phyloP scores from a whole-genome alignment of 2,113 vertebrate genomes.

The Regulus satrapa region DNA sequence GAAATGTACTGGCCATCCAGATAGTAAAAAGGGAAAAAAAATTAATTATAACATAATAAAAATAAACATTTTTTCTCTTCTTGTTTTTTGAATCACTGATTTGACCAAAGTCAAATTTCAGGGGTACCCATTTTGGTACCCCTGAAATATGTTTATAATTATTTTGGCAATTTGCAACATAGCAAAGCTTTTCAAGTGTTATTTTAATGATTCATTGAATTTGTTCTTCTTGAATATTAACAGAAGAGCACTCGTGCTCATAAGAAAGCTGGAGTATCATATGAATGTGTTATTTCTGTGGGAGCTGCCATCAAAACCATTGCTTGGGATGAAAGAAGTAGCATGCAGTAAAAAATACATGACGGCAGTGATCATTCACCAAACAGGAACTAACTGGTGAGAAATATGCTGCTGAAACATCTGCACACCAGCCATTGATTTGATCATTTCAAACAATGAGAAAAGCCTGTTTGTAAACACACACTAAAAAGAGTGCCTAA shows the following conservation, averaged over 20 bases:
- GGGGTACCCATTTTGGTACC: not conserved
- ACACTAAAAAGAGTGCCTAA: not conserved
- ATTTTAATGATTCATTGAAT: not conserved
- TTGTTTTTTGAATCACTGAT: not conserved
- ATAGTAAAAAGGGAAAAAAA: too few relatives aligned
- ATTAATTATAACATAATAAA: too few relatives aligned
- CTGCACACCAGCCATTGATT: not conserved
- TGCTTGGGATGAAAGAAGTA: not conserved
- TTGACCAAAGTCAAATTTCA: not conserved
- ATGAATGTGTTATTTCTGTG: not conserved
- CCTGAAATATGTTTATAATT: not conserved
- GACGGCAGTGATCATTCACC: not conserved
- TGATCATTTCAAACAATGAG: not conserved
- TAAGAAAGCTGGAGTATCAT: not conserved
- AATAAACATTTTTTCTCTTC: too few relatives aligned
- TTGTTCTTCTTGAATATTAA: not conserved
- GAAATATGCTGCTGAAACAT: not conserved
- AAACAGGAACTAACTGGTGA: not conserved
- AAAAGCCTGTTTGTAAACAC: conserved; percentile 10
- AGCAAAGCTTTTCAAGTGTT: not conserved
- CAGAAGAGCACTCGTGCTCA: not conserved
- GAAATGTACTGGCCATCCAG: not conserved
- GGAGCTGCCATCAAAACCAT: not conserved
- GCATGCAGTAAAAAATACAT: not conserved
- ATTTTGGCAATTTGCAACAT: not conserved